A percentile compares a stretch with the other conserved stretches of the same genome.
Evolutionary conservation across 2,797 vertebrate genomes (phyloP).

Genomic region (Tapirus indicus): DNA sequence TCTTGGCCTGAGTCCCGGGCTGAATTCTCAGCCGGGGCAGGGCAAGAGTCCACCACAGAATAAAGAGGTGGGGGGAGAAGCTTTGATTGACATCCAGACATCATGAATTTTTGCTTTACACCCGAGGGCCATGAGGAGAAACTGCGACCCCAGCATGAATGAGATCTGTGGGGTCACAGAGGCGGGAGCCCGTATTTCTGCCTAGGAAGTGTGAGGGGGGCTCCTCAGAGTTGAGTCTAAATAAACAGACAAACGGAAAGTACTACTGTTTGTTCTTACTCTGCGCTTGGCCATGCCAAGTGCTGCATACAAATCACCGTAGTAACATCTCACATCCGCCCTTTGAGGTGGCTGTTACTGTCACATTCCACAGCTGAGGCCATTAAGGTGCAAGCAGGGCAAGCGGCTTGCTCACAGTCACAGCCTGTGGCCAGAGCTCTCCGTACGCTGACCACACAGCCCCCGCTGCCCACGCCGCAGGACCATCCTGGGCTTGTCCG

Average conservation of each 20-base stretch:
- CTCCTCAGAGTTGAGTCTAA: background rate
- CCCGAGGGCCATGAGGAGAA: background rate
- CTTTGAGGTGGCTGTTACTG: background rate
- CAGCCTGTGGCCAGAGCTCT: background rate
- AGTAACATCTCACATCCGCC: too few species aligned
- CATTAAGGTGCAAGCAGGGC: too few species aligned
- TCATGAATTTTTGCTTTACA: background rate
- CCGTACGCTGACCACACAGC: background rate
- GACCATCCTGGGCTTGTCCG: background rate
- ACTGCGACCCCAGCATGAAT: too few species aligned
- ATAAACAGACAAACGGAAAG: background rate
- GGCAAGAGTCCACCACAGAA: background rate
- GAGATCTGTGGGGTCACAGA: background rate
- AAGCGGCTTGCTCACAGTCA: background rate
- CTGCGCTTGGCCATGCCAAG: background rate
- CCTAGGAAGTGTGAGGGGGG: background rate
- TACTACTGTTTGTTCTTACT: too few species aligned
- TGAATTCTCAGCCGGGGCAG: background rate
- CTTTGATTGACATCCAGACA: background rate
- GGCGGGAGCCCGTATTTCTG: background rate
- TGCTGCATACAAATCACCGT: fast-evolving
- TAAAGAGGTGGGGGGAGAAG: background rate
- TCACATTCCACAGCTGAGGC: background rate
- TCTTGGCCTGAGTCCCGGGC: background rate
- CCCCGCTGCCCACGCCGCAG: too few species aligned